Conservation (phyloP, 2,797 vertebrate genomes). For the Chaetophractus vellerosus region DNA sequence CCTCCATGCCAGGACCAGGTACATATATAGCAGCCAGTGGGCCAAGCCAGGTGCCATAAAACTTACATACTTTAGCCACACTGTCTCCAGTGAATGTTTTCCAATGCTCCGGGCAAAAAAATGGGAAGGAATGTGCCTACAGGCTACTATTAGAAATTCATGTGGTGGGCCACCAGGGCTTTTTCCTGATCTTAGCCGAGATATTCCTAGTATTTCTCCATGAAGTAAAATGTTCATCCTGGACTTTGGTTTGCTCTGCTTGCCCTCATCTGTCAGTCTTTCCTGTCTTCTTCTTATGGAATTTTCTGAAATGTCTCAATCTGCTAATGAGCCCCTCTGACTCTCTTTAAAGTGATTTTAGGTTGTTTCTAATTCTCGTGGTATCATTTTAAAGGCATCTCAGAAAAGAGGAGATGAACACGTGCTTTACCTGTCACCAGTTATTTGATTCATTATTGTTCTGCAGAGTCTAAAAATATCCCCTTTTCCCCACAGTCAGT, state of each 20-base stretch:
- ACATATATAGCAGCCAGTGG: no score
- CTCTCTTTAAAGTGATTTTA: conserved; percentile 22
- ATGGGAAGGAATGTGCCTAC: no score
- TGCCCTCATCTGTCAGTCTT: background rate
- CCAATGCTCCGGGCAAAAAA: no score
- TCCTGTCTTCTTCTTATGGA: background rate
- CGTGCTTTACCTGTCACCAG: background rate
- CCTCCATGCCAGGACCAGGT: no score
- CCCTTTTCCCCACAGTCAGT: background rate
- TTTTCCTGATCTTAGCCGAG: background rate
- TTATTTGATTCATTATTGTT: conserved; percentile 29
- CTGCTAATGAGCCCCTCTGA: background rate
- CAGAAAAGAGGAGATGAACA: conserved; percentile 16
- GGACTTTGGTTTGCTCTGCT: background rate
- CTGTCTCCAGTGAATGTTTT: no score
- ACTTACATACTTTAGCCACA: no score
- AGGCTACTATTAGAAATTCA: background rate
- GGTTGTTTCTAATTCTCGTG: conserved; percentile 41
- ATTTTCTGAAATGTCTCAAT: conserved; percentile 32
- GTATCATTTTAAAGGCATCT: conserved; percentile 42
- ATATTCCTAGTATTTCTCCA: background rate
- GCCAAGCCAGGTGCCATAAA: no score
- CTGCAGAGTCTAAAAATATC: background rate
- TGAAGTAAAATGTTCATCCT: background rate
- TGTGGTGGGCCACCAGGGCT: background rate